Base-by-base conservation (phyloP, 2,113 vertebrate genomes). In the Amphiprion percula region DNA sequence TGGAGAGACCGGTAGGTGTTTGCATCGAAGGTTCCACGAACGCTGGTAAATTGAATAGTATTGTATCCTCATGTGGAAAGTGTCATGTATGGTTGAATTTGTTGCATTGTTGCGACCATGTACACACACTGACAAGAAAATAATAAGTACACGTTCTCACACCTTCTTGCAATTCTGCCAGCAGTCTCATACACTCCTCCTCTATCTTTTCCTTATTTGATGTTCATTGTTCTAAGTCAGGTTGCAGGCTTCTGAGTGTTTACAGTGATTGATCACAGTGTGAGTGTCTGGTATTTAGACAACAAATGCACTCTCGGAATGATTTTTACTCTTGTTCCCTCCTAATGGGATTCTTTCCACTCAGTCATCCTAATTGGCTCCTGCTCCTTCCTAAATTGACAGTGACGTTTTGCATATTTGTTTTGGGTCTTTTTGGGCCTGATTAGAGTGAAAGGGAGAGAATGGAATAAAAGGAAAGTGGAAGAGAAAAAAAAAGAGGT, bases 261-360 rank as follows among this genome's bases (percentile, higher is more conserved):
- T 62, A 47, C 41, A 71, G 82, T 90, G 90, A 92, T 88, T 90
- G 84, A 93, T 91, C 84, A 78, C 76, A 82, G 56, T 80, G 49
- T 72, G 70, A 55, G 58, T 56, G 82, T 73, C 52, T 64, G 58
- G 63, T 87, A 87, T 89, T 87, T 79, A 94, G 86, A 84, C 86
- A 83, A 77, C 62, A 65, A 61, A 73, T 74, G 69, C 2, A 28
- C 66, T 80, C 64, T 69, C 62, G 26, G 53, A 74, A 66, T 77
- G 65, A 82, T 85, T 75, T 61, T 56, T 68, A 63, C 65, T 86
- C 64, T 24, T 56, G 65, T 68, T 74, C 30, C 68, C 50, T 82
- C 56, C 69, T 80, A 76, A 85, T 87, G 78, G 69, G 63, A 78
- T 74, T 83, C 26, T 65, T 44, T 65, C 17, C 80, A 74, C 75